These are phyloP conservation scores for Apaloderma vittatum DNA, from an alignment of 2,113 vertebrate genomes.

Conservation along the genomic window DNA sequence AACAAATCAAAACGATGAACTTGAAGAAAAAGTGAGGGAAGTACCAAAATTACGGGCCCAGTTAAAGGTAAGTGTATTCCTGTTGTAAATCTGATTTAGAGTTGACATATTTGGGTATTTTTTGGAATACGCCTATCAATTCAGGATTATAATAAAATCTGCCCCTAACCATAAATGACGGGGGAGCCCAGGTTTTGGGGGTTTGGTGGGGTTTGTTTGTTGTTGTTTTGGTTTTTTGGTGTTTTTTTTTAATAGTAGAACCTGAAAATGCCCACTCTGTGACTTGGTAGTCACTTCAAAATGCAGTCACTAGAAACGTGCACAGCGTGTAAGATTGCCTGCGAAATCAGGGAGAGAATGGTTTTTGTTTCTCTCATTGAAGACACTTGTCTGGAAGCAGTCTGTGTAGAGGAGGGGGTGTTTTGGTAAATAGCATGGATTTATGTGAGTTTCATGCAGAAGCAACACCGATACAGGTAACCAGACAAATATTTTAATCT, in stretches of 20 bases:
- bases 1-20: constrained; percentile 96
- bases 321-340: background rate
- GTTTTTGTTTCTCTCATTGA: background rate
- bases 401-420: background rate
- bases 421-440: background rate
- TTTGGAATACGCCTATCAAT: background rate
- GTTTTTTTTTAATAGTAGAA: background rate
- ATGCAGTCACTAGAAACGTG: background rate
- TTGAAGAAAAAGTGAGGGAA: constrained; percentile 92
- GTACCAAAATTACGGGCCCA: constrained; percentile 88
- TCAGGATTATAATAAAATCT: background rate
- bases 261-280: background rate
- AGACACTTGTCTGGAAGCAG: background rate
- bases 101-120: background rate
- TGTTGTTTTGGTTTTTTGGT: background rate
- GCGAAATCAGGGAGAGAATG: background rate
- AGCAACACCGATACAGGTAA: background rate
- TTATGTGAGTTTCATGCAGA: background rate
- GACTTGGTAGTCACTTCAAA: background rate
- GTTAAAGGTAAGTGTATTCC: constrained; percentile 83
- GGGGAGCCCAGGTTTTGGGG: background rate
- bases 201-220: no score
- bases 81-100: background rate
- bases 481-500: background rate
- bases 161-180: background rate